Evolutionary conservation across 1,140 invertebrate species (phyloP).

Genomic region (Pentalonia nigronervosa): DNA sequence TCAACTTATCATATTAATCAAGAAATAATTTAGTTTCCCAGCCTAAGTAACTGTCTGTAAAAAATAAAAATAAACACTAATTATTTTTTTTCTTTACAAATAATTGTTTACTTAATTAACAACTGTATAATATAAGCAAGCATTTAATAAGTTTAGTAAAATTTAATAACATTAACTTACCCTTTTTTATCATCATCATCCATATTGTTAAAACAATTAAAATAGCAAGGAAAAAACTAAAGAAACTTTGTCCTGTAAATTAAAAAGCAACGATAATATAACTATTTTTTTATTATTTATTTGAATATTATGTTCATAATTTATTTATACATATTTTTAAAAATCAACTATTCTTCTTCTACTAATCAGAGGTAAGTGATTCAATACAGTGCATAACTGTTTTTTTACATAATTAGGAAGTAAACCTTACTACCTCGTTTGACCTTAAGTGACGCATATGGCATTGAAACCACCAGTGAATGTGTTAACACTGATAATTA

Average conservation of each 20-base stretch:
- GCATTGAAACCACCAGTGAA: conserved; percentile 42
- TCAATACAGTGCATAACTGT: neutral
- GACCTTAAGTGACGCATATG: conserved; percentile 9
- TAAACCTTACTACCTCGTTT: conserved; percentile 22
- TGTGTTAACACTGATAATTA: neutral
- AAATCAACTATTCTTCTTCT: neutral
- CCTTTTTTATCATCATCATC: conserved; percentile 38
- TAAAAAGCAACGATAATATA: conserved; percentile 15
- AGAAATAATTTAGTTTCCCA: neutral
- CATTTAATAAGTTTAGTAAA: neutral
- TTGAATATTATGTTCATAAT: conserved; percentile 16
- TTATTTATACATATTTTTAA: conserved; percentile 29
- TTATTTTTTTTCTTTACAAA: neutral
- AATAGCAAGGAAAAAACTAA: conserved; percentile 29
- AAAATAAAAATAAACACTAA: neutral
- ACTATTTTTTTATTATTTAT: neutral
- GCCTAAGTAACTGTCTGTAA: neutral
- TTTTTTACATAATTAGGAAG: conserved; percentile 42
- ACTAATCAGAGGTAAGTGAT: neutral
- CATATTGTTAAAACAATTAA: conserved; percentile 41
- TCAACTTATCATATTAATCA: neutral
- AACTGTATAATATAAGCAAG: neutral
- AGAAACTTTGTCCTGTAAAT: conserved; percentile 47
- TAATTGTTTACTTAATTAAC: too few relatives aligned
- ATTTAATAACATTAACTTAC: conserved; percentile 38